Percentiles rank a stretch among this genome's conserved stretches.
These are phyloP conservation scores for Drosophila setosimentum DNA, from an alignment of 2,888 invertebrate species.

Conservation along the genomic window DNA sequence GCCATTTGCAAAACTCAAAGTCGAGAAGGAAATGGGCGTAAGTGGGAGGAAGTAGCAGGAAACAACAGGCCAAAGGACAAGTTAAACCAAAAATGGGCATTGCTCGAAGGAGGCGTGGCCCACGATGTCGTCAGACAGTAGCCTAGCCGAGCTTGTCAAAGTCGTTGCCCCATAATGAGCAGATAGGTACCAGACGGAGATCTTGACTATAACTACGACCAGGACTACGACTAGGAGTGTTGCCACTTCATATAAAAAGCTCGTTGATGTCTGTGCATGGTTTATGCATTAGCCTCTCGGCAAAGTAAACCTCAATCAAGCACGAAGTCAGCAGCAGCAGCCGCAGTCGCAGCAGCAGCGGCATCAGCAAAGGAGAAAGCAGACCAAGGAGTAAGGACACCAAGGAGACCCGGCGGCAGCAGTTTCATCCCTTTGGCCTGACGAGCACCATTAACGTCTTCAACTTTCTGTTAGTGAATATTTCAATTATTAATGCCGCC, in stretches of 20 bases:
- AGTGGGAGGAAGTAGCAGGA: slow-evolving; percentile 13
- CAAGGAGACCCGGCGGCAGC: slow-evolving; percentile 30
- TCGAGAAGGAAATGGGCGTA: slow-evolving; percentile 11
- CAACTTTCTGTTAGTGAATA: slow-evolving; percentile 82
- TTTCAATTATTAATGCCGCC: slow-evolving; percentile 81
- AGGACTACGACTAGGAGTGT: slow-evolving; percentile 32
- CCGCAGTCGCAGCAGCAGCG: slow-evolving; percentile 35
- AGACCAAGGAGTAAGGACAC: neutral
- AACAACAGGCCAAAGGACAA: slow-evolving; percentile 56
- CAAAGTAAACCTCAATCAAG: slow-evolving; percentile 78
- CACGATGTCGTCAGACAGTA: slow-evolving; percentile 24
- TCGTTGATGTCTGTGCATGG: slow-evolving; percentile 79
- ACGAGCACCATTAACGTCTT: slow-evolving; percentile 78
- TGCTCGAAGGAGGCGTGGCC: slow-evolving; percentile 45
- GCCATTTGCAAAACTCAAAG: slow-evolving; percentile 45
- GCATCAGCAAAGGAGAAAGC: slow-evolving; percentile 28
- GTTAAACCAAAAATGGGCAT: slow-evolving; percentile 49
- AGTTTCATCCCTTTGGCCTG: slow-evolving; percentile 61
- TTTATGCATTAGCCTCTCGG: slow-evolving; percentile 76
- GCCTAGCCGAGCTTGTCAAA: slow-evolving; percentile 51
- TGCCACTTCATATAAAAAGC: slow-evolving; percentile 60
- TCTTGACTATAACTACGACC: neutral
- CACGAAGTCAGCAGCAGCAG: slow-evolving; percentile 57
- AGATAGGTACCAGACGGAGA: slow-evolving; percentile 56
- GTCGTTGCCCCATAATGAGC: slow-evolving; percentile 69